Percentiles rank a stretch among this genome's conserved stretches.
Conservation (phyloP, 2,113 vertebrate genomes). For the Clarias batrachus region DNA sequence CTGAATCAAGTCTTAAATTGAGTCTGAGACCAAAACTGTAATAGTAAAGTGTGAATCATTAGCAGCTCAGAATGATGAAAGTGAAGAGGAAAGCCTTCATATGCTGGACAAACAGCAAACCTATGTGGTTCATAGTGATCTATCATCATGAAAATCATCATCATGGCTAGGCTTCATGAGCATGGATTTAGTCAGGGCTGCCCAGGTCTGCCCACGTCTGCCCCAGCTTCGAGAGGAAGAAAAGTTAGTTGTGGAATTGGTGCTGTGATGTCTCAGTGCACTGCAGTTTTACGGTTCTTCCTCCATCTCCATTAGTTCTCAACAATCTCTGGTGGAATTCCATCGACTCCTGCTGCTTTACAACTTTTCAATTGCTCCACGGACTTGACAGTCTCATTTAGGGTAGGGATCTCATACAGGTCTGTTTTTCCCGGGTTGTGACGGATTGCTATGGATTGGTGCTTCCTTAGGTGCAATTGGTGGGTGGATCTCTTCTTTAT, state of each 20-base stretch:
- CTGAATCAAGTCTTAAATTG: not conserved
- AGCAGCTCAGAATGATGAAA: not conserved
- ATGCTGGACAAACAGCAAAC: not conserved
- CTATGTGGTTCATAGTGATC: no score
- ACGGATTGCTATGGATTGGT: not conserved
- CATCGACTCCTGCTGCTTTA: not conserved
- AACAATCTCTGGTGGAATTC: not conserved
- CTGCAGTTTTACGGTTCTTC: no score
- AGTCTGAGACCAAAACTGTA: not conserved
- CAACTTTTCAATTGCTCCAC: not conserved
- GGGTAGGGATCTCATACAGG: not conserved
- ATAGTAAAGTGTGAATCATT: not conserved
- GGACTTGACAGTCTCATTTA: not conserved
- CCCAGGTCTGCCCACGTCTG: no score
- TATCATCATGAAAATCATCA: no score
- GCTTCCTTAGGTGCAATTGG: not conserved
- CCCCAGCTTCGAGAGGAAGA: no score
- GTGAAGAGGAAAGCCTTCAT: not conserved
- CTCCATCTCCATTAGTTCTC: no score
- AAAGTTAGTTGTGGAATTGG: no score
- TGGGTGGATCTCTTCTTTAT: not conserved
- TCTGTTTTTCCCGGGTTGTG: not conserved
- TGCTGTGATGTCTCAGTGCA: no score
- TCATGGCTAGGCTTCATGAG: no score
- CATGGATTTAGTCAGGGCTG: no score